Base-by-base conservation (phyloP, 1,140 invertebrate genomes). In the Homalodisca vitripennis region DNA sequence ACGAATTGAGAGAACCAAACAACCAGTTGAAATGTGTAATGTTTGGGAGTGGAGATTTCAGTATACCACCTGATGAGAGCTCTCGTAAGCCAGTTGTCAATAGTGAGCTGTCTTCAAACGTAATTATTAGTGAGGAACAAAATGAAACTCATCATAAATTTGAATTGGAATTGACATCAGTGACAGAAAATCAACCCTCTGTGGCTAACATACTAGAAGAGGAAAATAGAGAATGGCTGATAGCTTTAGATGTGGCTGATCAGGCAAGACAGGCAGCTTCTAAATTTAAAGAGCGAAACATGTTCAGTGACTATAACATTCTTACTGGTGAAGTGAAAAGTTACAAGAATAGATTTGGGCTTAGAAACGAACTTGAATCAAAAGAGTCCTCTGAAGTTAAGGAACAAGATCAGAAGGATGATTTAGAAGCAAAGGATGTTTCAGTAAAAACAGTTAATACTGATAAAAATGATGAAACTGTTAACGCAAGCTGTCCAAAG, bases 301-400 rank as follows among this genome's bases (percentile, higher is more conserved):
- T 62, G 53, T 26, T 2, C 31, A 68, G 31, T 68, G 66, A 68
- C 24, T 68, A 68, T 57, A 57, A 68, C 30, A 68, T 68, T 14
- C 24, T 68, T 20, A 57, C 55, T 3, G 48, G 46, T n/a, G 55
- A 57, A 24, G 65, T 57, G 24, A 31, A 24, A 14, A 57, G 24
- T n/a, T 47, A 34, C 26, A 22, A 48, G 20, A 48, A 31, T 51
- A 65, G 31, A 65, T 47, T 67, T 27, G 31, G 17, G 3, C 1
- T n/a, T 46, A 65, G n/a, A 3, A 6, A 65, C 24, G 24, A 24
- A 24, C 2, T 6, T 12, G 55, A 31, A 29, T 12, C 10, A 12
- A 55, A 55, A 22, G 51, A 55, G 51, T 20, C 24, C 51, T 20
- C 17, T n/a, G n/a, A n/a, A n/a, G n/a, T n/a, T n/a, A n/a, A n/a